Evolutionary conservation across 2,797 vertebrate species (phyloP), one percentile per base, ranked within the genome.

Genomic region (Dicrostonyx torquatus): DNA sequence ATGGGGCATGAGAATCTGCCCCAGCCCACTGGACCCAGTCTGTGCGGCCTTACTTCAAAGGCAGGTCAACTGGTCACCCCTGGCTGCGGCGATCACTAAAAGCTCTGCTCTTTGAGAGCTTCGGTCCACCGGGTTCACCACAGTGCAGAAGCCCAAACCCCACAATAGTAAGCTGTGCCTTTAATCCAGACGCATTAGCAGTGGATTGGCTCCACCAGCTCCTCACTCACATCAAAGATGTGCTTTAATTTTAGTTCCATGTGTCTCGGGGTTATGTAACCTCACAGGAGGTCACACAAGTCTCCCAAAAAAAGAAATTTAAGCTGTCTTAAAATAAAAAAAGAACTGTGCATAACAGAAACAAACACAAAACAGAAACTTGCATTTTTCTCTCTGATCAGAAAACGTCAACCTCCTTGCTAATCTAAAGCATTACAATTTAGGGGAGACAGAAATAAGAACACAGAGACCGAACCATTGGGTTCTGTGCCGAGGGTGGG

Each of bases 231-330:
- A 92, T 95, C 89, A 96, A 98, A 98, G 95, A 97, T 95, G 76
- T 95, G 95, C 97, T 98, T 98, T 98, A 97, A 98, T 98, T 98
- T 98, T 96, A 97, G 96, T 97, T 98, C 96, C 96, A 96, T 97
- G 98, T 98, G 97, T 98, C 97, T 97, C 97, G 91, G 31, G 93
- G 90, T 97, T 98, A 93, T 97, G 89, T 97, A 98, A 98, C 98
- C 97, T 97, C 96, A 96, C 94, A 78, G 97, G 97, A 98, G 98
- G 98, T 98, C 98, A 98, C 97, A 98, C 93, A 97, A 97, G 97
- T 97, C 93, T 97, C 96, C 96, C 92, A 72, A 93, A 95, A 95
- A 98, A 98, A 98, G 97, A 97, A 98, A 97, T 15, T 72, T 58
- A 89, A 98, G 89, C 96, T 95, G 93, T 70, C 97, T 93, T 95